phyloP scores from a whole-genome alignment of 1,140 invertebrate species.

The Drosophila arizonae region DNA sequence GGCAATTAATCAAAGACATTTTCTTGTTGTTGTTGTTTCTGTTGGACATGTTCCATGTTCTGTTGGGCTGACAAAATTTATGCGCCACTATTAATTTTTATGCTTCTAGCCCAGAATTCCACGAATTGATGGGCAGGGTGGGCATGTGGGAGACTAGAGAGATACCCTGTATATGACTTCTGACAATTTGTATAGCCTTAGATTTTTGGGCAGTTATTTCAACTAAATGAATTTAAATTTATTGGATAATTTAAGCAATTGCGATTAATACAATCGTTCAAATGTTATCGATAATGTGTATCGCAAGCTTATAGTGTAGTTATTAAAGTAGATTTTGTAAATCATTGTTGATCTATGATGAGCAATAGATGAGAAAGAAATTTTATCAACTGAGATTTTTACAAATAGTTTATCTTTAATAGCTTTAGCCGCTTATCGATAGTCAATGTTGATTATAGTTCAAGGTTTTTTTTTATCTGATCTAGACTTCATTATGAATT shows the following conservation, averaged over 20 bases:
- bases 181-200: too few species aligned
- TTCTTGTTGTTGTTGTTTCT: not conserved
- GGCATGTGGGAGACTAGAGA: not conserved
- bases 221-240: not conserved
- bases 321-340: not conserved
- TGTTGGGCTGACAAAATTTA: slow-evolving; percentile 47
- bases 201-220: not conserved
- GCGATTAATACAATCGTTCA: not conserved
- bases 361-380: not conserved
- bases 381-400: not conserved
- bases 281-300: not conserved
- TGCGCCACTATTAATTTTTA: slow-evolving; percentile 48
- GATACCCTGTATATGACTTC: slow-evolving; percentile 11
- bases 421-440: too few species aligned
- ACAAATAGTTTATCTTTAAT: not conserved
- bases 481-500: not conserved
- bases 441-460: too few species aligned
- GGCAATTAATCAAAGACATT: slow-evolving; percentile 47
- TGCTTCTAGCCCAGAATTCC: slow-evolving; percentile 42
- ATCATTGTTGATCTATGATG: too few species aligned
- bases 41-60: slow-evolving; percentile 41
- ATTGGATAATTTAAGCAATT: not conserved
- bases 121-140: slow-evolving; percentile 32
- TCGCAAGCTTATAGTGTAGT: not conserved
- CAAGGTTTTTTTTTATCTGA: too few species aligned